These are phyloP conservation scores for Pachyuromys duprasi DNA, from an alignment of 2,797 vertebrate genomes.

Conservation along the genomic window DNA sequence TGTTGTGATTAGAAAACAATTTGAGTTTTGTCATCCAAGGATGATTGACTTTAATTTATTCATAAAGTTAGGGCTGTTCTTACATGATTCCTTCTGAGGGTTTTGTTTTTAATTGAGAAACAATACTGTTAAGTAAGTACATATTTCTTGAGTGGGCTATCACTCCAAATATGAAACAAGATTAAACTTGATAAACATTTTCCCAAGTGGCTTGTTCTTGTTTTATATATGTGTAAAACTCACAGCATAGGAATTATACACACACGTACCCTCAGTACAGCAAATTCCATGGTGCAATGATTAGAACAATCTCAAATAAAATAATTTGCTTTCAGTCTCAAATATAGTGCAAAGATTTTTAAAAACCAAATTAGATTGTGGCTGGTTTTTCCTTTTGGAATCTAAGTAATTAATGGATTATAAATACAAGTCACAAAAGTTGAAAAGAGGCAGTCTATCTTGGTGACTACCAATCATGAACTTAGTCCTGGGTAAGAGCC, in stretches of 20 bases:
- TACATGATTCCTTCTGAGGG: slow-evolving; percentile 50
- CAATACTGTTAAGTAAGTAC: slow-evolving; percentile 38
- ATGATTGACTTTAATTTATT: slow-evolving; percentile 75
- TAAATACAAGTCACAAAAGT: slow-evolving; percentile 28
- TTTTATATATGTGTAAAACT: slow-evolving; percentile 67
- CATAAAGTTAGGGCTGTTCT: slow-evolving; percentile 54
- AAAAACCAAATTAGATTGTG: not conserved
- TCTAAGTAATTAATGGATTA: slow-evolving; percentile 43
- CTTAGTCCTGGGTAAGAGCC: not conserved
- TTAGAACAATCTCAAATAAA: slow-evolving; percentile 48
- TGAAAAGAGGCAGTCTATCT: not conserved
- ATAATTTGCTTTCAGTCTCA: slow-evolving; percentile 47
- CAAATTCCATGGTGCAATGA: slow-evolving; percentile 4
- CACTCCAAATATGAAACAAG: slow-evolving; percentile 60
- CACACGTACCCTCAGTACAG: slow-evolving; percentile 3
- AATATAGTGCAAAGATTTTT: slow-evolving; percentile 38
- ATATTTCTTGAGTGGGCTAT: slow-evolving; percentile 71
- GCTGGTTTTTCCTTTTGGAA: not conserved
- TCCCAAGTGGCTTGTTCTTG: slow-evolving; percentile 57
- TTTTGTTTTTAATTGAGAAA: slow-evolving; percentile 60
- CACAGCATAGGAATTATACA: not conserved
- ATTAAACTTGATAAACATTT: slow-evolving; percentile 62
- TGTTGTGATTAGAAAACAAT: slow-evolving; percentile 68
- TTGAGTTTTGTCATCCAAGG: slow-evolving; percentile 45
- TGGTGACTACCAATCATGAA: not conserved